Evolutionary conservation across 2,888 invertebrate species (phyloP), one percentile per base, ranked within the genome.

Genomic region (Synergus itoensis): DNA sequence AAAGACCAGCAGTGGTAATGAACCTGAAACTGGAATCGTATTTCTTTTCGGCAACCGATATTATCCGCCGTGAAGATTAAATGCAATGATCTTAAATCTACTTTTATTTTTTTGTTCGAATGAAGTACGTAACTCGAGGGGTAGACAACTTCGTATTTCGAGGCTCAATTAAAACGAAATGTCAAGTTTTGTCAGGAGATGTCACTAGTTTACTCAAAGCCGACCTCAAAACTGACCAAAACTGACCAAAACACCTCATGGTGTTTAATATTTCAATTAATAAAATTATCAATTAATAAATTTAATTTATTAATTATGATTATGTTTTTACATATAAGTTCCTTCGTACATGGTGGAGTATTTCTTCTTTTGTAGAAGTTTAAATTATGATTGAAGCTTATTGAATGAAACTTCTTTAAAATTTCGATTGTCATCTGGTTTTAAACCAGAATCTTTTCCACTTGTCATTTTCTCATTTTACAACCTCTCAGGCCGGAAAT

Each of bases 401-500:
- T 60, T 28, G 1, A 60, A 43, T 43, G 18, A 18, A 67, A 67
- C 12, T 48, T 69, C 41, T 65, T 21, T 12, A 65, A 60, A 21
- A 60, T 21, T 28, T 21, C 12, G 5, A 60, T 4, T 21, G 21
- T 60, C 60, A 60, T 60, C 21, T 60, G 60, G 14, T 60, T 60
- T 14, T 28, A 11, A 60, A 4, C 21, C 18, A 60, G 0, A 60
- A 21, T 28, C 0, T 60, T 60, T 60, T 14, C 14, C 21, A 60
- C 60, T 21, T 60, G 60, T 60, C 60, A 60, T 60, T 60, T 60
- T 60, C 60, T 60, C 21, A 60, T 0, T 53, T 14, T 53, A 43
- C 43, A 16, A 53, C 18, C 43, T 28, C 41, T 18, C 11, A 83
- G 83, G 85, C 86, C 86, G 88, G 88, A 88, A 88, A 88, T 84